phyloP scores from a whole-genome alignment of 2,888 invertebrate species.

The Drosophila diplacantha region DNA sequence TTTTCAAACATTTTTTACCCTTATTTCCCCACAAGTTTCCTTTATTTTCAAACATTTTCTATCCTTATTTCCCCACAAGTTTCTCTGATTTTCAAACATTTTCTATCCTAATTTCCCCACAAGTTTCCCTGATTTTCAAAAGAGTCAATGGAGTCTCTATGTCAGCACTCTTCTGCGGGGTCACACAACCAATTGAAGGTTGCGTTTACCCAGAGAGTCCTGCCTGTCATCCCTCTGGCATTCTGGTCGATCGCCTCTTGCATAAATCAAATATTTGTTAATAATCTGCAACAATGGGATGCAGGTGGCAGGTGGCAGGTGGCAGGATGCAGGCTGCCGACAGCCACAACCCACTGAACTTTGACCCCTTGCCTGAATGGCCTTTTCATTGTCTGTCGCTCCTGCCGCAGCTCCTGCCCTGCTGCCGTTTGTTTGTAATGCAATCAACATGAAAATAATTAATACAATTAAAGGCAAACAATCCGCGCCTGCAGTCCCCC shows the following conservation, averaged over 20 bases:
- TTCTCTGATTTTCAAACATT: too few relatives aligned
- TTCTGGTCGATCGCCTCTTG: constrained; percentile 28
- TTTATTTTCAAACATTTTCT: too few relatives aligned
- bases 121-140: too few relatives aligned
- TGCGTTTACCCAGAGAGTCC: background rate
- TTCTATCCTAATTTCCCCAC: too few relatives aligned
- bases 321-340: background rate
- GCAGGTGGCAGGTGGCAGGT: background rate
- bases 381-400: constrained; percentile 17
- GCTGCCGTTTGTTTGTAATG: constrained; percentile 45
- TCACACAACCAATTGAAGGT: background rate
- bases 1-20: too few relatives aligned
- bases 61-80: too few relatives aligned
- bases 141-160: too few relatives aligned
- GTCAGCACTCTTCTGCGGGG: background rate
- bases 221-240: background rate
- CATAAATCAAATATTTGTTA: constrained; percentile 60
- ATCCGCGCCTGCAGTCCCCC: constrained; percentile 9
- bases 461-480: constrained; percentile 57
- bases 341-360: constrained; percentile 3
- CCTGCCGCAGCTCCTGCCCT: background rate
- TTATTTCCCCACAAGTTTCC: too few relatives aligned
- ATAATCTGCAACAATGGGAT: constrained; percentile 27
- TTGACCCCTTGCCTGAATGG: constrained; percentile 22
- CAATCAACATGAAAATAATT: constrained; percentile 66